These are phyloP conservation scores for Tragulus kanchil DNA, from an alignment of 2,113 vertebrate genomes.

Conservation along the genomic window DNA sequence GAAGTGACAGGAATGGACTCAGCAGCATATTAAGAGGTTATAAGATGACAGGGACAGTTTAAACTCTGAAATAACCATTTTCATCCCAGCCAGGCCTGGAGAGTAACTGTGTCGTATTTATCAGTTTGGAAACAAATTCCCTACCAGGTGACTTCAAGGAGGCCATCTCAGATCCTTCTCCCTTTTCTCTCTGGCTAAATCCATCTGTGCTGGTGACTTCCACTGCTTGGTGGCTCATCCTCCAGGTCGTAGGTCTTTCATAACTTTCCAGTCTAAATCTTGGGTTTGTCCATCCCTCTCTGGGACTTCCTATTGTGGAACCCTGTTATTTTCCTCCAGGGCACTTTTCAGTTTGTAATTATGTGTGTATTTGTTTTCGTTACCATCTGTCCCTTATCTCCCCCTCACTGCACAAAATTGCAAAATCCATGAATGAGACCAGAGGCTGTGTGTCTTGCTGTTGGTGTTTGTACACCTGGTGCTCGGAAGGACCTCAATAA, in stretches of 20 bases:
- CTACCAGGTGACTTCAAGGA: background rate
- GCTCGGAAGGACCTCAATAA: background rate
- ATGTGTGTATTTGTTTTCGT: background rate
- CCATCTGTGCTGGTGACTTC: background rate
- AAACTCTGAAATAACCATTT: constrained; percentile 36
- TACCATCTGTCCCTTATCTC: background rate
- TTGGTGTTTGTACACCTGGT: background rate
- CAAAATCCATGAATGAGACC: background rate
- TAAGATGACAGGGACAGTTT: background rate
- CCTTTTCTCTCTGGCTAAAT: background rate
- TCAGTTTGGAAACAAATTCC: too few relatives aligned
- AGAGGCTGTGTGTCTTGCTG: background rate
- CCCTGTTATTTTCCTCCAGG: constrained; percentile 24
- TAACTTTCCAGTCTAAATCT: background rate
- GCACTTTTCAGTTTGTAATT: background rate
- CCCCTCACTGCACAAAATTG: background rate
- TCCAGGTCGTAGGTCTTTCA: background rate
- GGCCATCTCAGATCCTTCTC: background rate
- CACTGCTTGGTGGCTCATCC: background rate
- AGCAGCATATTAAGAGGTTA: background rate
- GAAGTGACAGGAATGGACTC: background rate
- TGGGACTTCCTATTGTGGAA: background rate
- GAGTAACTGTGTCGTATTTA: too few relatives aligned
- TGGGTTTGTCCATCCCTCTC: background rate
- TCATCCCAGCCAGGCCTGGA: background rate